phyloP scores from a whole-genome alignment of 2,113 vertebrate species.

The Istiophorus platypterus region DNA sequence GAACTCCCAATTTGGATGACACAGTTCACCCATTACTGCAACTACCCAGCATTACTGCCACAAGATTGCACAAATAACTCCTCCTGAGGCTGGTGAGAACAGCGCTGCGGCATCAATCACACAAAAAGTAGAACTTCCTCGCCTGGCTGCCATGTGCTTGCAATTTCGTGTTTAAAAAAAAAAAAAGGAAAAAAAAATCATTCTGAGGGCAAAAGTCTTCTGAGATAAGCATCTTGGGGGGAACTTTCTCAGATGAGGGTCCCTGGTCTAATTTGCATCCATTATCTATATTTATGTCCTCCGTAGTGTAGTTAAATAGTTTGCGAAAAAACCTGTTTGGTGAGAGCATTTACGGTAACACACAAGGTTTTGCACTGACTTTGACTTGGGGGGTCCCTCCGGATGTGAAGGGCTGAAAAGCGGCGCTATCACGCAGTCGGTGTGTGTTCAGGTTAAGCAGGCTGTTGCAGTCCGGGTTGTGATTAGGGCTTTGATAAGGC shows the following conservation, averaged over 20 bases:
- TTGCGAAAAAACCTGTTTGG: slow-evolving; percentile 52
- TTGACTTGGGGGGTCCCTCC: slow-evolving; percentile 68
- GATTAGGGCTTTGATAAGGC: slow-evolving; percentile 72
- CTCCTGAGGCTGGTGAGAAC: slow-evolving; percentile 36
- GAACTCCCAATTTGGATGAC: slow-evolving; percentile 20
- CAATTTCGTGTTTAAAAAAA: slow-evolving; percentile 72
- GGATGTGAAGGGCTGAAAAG: slow-evolving; percentile 47
- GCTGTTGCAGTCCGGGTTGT: slow-evolving; percentile 56
- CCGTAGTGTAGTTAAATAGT: slow-evolving; percentile 52
- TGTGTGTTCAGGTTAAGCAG: slow-evolving; percentile 66
- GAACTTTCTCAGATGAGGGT: slow-evolving; percentile 76
- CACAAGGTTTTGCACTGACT: slow-evolving; percentile 14
- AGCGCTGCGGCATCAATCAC: slow-evolving; percentile 47
- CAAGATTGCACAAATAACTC: slow-evolving; percentile 36
- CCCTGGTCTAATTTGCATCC: slow-evolving; percentile 60
- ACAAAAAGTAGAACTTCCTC: slow-evolving; percentile 28
- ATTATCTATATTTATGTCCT: slow-evolving; percentile 72
- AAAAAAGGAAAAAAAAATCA: too few relatives aligned
- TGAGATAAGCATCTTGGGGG: slow-evolving; percentile 70
- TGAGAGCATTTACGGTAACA: slow-evolving; percentile 65
- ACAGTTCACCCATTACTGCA: slow-evolving; percentile 16
- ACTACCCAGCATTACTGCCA: slow-evolving; percentile 31
- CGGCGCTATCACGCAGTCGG: slow-evolving; percentile 23
- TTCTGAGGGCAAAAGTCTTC: slow-evolving; percentile 61
- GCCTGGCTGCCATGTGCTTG: slow-evolving; percentile 69